Evolutionary conservation across 2,888 invertebrate species (phyloP).

Genomic region (Chesias legatella): DNA sequence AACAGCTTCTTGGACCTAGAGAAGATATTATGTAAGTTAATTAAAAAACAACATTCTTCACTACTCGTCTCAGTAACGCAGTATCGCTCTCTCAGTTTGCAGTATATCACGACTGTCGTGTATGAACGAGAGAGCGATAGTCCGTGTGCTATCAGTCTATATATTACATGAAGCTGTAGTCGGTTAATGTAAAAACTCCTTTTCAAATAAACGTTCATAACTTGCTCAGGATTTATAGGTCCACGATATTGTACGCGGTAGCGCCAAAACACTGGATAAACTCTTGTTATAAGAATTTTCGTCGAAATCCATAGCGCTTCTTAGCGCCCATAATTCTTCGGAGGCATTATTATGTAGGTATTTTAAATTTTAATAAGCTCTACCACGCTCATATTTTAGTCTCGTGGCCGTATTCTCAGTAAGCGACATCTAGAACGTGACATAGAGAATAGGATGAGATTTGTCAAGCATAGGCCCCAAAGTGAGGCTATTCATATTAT

Average conservation of each 20-base stretch:
- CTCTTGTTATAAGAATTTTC: constrained; percentile 15
- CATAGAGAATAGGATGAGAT: too few species aligned
- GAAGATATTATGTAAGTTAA: too few species aligned
- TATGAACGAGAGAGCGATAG: too few species aligned
- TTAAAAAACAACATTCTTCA: too few species aligned
- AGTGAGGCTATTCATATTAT: too few species aligned
- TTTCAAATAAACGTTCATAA: constrained; percentile 39
- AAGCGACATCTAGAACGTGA: neutral
- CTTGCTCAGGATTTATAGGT: constrained; percentile 45
- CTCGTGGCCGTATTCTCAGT: constrained; percentile 4
- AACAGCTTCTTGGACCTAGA: too few species aligned
- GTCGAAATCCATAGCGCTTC: constrained; percentile 16
- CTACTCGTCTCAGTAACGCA: too few species aligned
- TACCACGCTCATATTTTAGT: constrained; percentile 19
- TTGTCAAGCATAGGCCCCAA: too few species aligned
- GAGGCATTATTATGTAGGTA: constrained; percentile 20
- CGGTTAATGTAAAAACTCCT: constrained; percentile 19
- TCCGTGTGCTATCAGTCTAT: too few species aligned
- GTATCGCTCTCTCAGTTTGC: too few species aligned
- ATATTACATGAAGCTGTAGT: neutral
- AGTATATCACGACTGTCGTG: too few species aligned
- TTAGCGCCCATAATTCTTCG: constrained; percentile 19
- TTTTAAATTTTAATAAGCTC: constrained; percentile 31
- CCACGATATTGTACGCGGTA: constrained; percentile 37
- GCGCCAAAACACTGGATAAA: constrained; percentile 31